Evolutionary conservation across 2,113 vertebrate genomes (phyloP).

Genomic region (Apeltes quadracus): DNA sequence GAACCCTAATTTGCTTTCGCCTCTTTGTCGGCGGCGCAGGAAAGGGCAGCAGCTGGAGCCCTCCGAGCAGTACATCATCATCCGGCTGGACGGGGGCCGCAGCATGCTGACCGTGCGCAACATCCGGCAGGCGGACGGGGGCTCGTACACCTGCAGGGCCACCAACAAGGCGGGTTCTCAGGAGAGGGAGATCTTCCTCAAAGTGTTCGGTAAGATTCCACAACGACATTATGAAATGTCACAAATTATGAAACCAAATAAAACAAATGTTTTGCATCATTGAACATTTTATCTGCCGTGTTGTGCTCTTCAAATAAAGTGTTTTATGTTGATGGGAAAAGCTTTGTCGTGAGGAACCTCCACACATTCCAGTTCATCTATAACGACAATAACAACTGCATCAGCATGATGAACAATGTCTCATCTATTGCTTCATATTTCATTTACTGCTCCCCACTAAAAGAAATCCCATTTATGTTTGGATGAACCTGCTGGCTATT

Average conservation of each 20-base stretch:
- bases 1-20: neutral
- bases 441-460: constrained; percentile 51
- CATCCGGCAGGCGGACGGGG: constrained; percentile 88
- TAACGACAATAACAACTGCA: constrained; percentile 39
- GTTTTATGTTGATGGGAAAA: constrained; percentile 50
- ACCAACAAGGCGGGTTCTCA: constrained; percentile 93
- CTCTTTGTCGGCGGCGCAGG: constrained; percentile 77
- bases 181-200: constrained; percentile 89
- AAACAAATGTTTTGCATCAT: too few relatives aligned
- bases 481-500: constrained; percentile 73
- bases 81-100: constrained; percentile 81
- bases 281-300: neutral
- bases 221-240: too few relatives aligned
- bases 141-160: constrained; percentile 89
- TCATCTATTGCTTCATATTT: constrained; percentile 66
- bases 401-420: constrained; percentile 54
- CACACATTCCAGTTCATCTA: constrained; percentile 36
- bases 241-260: too few relatives aligned
- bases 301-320: constrained; percentile 10
- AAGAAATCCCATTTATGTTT: constrained; percentile 74
- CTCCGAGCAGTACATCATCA: constrained; percentile 86
- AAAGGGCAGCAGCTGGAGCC: constrained; percentile 88
- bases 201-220: constrained; percentile 99
- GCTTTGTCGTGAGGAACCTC: constrained; percentile 32
- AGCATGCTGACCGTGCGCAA: constrained; percentile 89